Evolutionary conservation across 2,888 invertebrate genomes (phyloP).

Genomic region (Andrena fulva): DNA sequence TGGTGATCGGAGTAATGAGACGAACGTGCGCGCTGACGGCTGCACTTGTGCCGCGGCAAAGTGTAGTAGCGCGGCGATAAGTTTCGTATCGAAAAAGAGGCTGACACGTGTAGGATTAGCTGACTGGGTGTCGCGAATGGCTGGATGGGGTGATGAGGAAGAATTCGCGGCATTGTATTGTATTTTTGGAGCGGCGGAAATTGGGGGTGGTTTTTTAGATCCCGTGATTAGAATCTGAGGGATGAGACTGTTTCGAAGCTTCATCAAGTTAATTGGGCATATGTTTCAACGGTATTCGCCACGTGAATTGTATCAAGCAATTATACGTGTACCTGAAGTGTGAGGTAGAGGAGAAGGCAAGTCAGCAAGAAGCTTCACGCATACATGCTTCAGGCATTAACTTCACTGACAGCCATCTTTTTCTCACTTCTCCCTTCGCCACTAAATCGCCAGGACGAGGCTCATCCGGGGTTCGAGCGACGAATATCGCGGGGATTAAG

Average conservation of each 20-base stretch:
- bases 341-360: too few species aligned
- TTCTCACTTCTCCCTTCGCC: neutral
- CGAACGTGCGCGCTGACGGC: conserved; percentile 50
- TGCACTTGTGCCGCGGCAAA: conserved; percentile 7
- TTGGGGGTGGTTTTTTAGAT: too few species aligned
- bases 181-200: too few species aligned
- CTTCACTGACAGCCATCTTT: neutral
- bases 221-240: too few species aligned
- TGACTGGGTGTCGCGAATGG: neutral
- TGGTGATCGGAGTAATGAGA: conserved; percentile 61
- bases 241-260: too few species aligned
- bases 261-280: too few species aligned
- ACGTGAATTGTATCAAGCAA: too few species aligned
- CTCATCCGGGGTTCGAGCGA: neutral
- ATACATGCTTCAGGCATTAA: neutral
- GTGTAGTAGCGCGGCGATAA: conserved; percentile 6
- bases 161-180: neutral
- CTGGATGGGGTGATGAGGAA: neutral
- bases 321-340: too few species aligned
- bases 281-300: too few species aligned
- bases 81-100: conserved; percentile 20
- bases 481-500: conserved; percentile 46
- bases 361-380: neutral
- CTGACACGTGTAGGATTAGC: neutral
- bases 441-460: neutral